Base-by-base conservation (phyloP, 2,797 vertebrate species). In the Myotis planiceps region DNA sequence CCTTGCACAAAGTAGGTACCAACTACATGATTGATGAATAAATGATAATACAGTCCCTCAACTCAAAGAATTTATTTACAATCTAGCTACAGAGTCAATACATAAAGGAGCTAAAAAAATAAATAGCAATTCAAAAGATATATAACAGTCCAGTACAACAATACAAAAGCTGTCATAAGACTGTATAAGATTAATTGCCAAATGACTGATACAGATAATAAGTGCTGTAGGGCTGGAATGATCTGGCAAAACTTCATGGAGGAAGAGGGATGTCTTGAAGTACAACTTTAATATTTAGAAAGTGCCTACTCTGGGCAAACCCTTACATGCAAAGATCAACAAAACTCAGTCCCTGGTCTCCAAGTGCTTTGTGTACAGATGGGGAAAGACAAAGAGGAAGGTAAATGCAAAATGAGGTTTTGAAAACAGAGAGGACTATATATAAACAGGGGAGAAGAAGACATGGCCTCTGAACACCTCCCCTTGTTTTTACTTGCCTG, bases 61-160 rank as follows among this genome's bases (percentile, higher is more conserved):
- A 95, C 92, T 94, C 74, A 68, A 91, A 86, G 47, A 93, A 88
- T 90, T 97, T 97, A 97, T 97, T 97, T 96, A 92, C 93, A 96
- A 65, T 89, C 78, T 83, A 96, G 86, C 93, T 91, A 53, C 71
- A 84, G 76, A 97, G 91, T 96, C 93, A 84, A 92, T 97, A 91
- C 37, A 84, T 91, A 94, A 87, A 91, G 71, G 78, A 58, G 32
- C 88, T 92, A 88, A 97, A 95, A 94, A 96, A 92, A 95, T 92
- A 97, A 94, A 94, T 94, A 96, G 76, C 93, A 97, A 92, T 97
- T 97, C 82, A 80, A 96, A 96, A 96, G 96, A 94, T 95, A 96
- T 94, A 80, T 91, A 96, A 96, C 71, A 72, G 89, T 91, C 82
- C 45, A 63, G 65, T 34, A 72, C 83, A 91, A 96, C 86, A 96